Base-by-base conservation (phyloP, 2,888 invertebrate genomes). In the Cantharis lateralis region DNA sequence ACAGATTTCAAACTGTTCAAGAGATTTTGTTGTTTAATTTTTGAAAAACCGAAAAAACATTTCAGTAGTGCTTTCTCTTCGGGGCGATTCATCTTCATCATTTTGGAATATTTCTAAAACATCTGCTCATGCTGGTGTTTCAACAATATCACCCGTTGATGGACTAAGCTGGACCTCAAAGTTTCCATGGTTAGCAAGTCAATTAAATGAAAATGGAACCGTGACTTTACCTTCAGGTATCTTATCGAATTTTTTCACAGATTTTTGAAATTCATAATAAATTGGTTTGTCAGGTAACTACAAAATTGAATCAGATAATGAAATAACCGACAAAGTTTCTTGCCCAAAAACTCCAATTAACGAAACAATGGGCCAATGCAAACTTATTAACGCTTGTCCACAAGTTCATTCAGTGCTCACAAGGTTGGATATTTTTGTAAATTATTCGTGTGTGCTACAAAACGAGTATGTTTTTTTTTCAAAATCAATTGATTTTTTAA, bases 381-480 rank as follows among this genome's bases (percentile, higher is more conserved):
- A 62, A n/a, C 26, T 71, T 15, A 18, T 71, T 7, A 62, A 63
- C 9, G 20, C 62, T 10, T 71, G 71, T 20, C 71, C 26, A 13
- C 63, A 62, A 24, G 71, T 71, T 16, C 71, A 20, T 15, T 62
- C n/a, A 7, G 26, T 61, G 5, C 10, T 24, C n/a, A 63, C 11
- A 61, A 24, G 15, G 9, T 28, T 15, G 1, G 28, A 71, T 24
- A 62, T 62, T 16, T 62, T 62, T 10, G 63, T 24, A 15, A 63
- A 63, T 15, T 63, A 71, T 63, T 71, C 26, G 11, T 71, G 71
- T 16, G 24, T 71, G n/a, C 13, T 71, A 15, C 18, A 15, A 15
- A 71, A 62, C 11, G 71, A 71, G 71, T 71, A 62, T 15, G 62
- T 61, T 71, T 71, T 24, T 62, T 16, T 62, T n/a, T 15, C n/a